Percentiles rank a stretch among this genome's conserved stretches.
These are phyloP conservation scores for Cichladusa arquata DNA, from an alignment of 2,113 vertebrate genomes.

Conservation along the genomic window DNA sequence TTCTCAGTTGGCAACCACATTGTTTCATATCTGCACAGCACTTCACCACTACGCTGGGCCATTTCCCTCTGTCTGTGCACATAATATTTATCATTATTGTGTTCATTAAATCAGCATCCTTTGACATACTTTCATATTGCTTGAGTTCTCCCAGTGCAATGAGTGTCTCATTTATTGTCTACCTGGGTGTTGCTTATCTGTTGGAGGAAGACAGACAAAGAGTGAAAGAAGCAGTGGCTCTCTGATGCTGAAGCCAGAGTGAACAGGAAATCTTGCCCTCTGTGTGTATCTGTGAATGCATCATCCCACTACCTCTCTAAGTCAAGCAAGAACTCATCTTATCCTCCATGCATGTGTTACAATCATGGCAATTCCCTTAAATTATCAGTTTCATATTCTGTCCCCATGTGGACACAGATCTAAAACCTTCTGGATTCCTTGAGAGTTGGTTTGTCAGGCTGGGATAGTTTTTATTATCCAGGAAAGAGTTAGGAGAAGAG, in stretches of 20 bases:
- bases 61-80: background rate
- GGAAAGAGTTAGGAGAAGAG: background rate
- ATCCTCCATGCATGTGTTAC: rapidly evolving
- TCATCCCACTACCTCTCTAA: background rate
- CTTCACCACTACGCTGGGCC: background rate
- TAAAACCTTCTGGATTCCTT: background rate
- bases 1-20: background rate
- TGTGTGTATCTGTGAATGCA: rapidly evolving
- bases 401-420: rapidly evolving
- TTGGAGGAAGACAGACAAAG: background rate
- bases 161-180: background rate
- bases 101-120: background rate
- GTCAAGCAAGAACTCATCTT: background rate
- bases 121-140: background rate
- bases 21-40: background rate
- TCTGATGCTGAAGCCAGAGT: background rate
- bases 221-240: background rate
- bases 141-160: background rate
- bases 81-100: background rate
- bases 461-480: background rate
- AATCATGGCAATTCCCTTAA: background rate
- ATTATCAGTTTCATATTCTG: background rate
- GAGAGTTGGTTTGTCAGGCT: background rate
- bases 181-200: background rate
- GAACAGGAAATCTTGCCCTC: background rate